A percentile compares a stretch with the other conserved stretches of the same genome.
Conservation (phyloP, 2,113 vertebrate species). For the Arenaria interpres region DNA sequence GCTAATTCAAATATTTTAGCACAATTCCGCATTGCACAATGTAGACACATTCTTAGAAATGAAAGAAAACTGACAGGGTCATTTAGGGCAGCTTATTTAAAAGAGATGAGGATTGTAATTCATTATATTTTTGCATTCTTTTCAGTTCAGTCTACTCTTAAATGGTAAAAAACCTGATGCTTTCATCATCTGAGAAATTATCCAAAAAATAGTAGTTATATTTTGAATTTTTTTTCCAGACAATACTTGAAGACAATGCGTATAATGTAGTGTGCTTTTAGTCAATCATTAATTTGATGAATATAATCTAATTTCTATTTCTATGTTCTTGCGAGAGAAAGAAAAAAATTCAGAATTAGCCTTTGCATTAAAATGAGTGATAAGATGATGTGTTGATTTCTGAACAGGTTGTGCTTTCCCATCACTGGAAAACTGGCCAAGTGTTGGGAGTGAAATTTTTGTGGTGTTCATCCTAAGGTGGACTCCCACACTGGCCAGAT, state of each 20-base stretch:
- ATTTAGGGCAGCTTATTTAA: neutral
- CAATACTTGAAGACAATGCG: neutral
- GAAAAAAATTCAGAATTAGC: neutral
- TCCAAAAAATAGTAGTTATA: neutral
- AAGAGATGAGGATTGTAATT: neutral
- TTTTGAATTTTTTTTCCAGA: neutral
- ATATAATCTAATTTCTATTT: neutral
- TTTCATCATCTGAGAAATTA: neutral
- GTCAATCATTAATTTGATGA: neutral
- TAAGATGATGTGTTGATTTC: neutral
- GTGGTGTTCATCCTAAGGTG: neutral
- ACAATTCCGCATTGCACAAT: neutral
- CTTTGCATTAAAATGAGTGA: neutral
- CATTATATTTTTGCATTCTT: neutral
- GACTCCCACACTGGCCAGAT: rapidly evolving
- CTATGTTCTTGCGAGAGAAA: neutral
- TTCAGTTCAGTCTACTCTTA: neutral
- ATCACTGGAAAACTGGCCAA: neutral
- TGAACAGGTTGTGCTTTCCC: neutral
- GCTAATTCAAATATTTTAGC: neutral
- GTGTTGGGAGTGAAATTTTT: neutral
- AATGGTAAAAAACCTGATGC: neutral
- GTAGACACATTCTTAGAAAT: neutral
- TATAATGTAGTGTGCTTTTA: neutral
- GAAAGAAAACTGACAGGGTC: neutral